Evolutionary conservation across 1,140 invertebrate species (phyloP).

Genomic region (Rhagoletis pomonella): DNA sequence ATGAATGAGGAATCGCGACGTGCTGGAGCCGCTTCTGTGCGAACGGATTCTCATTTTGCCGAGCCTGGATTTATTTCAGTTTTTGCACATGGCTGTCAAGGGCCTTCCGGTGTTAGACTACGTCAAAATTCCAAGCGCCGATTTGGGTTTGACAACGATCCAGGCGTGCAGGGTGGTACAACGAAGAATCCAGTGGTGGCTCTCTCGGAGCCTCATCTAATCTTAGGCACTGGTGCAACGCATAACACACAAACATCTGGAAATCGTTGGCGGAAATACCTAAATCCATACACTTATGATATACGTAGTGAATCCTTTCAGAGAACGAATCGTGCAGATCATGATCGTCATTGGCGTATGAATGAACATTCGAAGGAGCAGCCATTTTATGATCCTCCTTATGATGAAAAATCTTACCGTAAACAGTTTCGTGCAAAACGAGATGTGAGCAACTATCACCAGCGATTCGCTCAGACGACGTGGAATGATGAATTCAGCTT

Average conservation of each 20-base stretch:
- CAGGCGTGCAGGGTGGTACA: neutral
- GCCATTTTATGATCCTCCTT: slow-evolving; percentile 57
- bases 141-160: slow-evolving; percentile 61
- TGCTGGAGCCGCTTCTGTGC: slow-evolving; percentile 82
- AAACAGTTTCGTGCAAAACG: slow-evolving; percentile 59
- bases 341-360: slow-evolving; percentile 61
- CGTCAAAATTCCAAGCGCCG: slow-evolving; percentile 71
- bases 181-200: slow-evolving; percentile 60
- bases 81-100: slow-evolving; percentile 87
- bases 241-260: neutral
- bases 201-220: slow-evolving; percentile 66
- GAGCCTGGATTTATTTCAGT: slow-evolving; percentile 88
- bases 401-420: slow-evolving; percentile 68
- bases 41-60: slow-evolving; percentile 87
- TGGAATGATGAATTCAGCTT: slow-evolving; percentile 70
- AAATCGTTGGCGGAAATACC: slow-evolving; percentile 63
- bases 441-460: neutral
- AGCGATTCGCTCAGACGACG: too few relatives aligned
- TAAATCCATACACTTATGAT: slow-evolving; percentile 62
- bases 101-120: slow-evolving; percentile 66
- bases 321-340: too few relatives aligned
- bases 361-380: slow-evolving; percentile 65
- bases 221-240: slow-evolving; percentile 59
- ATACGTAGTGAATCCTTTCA: slow-evolving; percentile 59
- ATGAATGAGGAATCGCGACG: slow-evolving; percentile 64